These are phyloP conservation scores for Oscheius sp. DNA, from an alignment of 2,888 invertebrate species.

Conservation along the genomic window DNA sequence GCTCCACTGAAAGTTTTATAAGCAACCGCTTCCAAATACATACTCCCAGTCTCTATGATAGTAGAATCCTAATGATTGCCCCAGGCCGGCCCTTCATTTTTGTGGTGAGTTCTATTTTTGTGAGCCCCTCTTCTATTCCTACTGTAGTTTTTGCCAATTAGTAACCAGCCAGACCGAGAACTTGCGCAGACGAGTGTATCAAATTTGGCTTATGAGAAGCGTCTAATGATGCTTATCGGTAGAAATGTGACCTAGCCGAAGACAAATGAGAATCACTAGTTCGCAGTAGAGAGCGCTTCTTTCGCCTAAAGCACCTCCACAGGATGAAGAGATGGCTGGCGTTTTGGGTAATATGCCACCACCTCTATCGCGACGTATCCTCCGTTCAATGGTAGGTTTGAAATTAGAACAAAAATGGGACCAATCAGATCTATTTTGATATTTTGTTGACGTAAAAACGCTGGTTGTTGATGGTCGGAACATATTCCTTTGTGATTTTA, in stretches of 20 bases:
- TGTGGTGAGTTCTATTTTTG: slow-evolving; percentile 12
- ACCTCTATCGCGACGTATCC: slow-evolving; percentile 51
- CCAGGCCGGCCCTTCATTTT: slow-evolving; percentile 3
- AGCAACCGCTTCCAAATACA: slow-evolving; percentile 15
- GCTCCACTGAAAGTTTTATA: slow-evolving; percentile 27
- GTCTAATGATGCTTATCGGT: slow-evolving; percentile 42
- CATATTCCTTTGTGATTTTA: too few species aligned
- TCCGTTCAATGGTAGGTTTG: slow-evolving; percentile 51
- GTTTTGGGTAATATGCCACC: slow-evolving; percentile 50
- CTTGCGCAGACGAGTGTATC: slow-evolving; percentile 25
- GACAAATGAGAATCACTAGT: slow-evolving; percentile 6
- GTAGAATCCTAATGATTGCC: slow-evolving; percentile 12
- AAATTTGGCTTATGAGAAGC: slow-evolving; percentile 43
- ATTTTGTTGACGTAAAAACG: too few species aligned
- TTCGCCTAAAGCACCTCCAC: neutral
- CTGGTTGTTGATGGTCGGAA: too few species aligned
- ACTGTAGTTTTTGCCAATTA: slow-evolving; percentile 21
- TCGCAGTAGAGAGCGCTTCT: neutral
- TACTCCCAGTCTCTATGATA: slow-evolving; percentile 20
- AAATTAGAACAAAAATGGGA: too few species aligned
- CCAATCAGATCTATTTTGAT: too few species aligned
- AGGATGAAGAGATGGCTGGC: slow-evolving; percentile 32
- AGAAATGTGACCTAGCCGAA: slow-evolving; percentile 15
- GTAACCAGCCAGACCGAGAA: neutral
- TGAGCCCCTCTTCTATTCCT: neutral